phyloP scores from a whole-genome alignment of 2,797 vertebrate species.

The Propithecus perrieri region DNA sequence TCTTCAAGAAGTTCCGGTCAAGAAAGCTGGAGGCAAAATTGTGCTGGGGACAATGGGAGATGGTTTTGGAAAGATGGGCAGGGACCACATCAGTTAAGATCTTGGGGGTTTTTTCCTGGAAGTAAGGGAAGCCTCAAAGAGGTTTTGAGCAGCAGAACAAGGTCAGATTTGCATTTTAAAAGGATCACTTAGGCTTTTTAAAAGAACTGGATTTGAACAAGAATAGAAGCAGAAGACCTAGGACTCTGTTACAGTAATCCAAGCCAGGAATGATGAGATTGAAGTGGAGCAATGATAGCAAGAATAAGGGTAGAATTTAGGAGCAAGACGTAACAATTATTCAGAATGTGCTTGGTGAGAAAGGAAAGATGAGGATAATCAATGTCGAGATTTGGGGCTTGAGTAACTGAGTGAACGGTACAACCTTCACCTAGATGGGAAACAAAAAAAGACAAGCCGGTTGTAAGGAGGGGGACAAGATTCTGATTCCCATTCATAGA shows the following conservation, averaged over 20 bases:
- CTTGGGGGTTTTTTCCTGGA: not conserved
- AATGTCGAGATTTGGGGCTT: not conserved
- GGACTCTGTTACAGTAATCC: not conserved
- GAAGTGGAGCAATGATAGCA: not conserved
- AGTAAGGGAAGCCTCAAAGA: not conserved
- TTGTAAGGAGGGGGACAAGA: not conserved
- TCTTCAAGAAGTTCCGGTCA: not conserved
- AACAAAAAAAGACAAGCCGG: not conserved
- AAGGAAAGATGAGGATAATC: not conserved
- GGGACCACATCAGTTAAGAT: not conserved
- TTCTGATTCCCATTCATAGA: not conserved
- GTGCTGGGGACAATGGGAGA: not conserved
- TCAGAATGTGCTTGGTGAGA: not conserved
- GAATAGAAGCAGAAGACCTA: not conserved
- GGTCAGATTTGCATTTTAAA: not conserved
- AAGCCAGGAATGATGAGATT: not conserved
- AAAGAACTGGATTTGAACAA: constrained; percentile 22
- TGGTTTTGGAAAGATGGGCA: not conserved
- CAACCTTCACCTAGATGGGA: not conserved
- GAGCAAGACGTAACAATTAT: not conserved
- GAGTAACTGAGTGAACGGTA: not conserved
- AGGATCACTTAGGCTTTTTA: not conserved
- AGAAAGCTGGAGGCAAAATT: constrained; percentile 22
- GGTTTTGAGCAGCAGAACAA: not conserved
- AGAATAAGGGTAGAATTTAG: not conserved